A percentile compares a stretch with the other conserved stretches of the same genome.
phyloP scores from a whole-genome alignment of 2,888 invertebrate genomes.

The Rhamnusium bicolor region DNA sequence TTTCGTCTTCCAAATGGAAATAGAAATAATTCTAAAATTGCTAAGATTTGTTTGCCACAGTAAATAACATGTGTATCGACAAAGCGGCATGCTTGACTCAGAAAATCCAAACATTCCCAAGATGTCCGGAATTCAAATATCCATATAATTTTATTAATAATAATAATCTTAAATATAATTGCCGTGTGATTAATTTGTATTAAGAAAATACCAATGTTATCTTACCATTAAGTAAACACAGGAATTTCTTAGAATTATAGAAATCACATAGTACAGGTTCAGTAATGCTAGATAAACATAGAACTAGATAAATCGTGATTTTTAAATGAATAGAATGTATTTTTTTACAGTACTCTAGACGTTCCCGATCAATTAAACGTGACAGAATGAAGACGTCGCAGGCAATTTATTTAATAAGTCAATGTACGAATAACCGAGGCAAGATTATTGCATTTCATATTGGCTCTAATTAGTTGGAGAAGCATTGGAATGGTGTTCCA shows the following conservation, averaged over 20 bases:
- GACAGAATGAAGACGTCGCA: slow-evolving; percentile 39
- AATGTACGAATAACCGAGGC: slow-evolving; percentile 35
- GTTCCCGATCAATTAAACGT: slow-evolving; percentile 30
- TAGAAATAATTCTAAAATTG: no score
- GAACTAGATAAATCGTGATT: slow-evolving; percentile 3
- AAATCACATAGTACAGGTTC: not conserved
- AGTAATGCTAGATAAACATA: not conserved
- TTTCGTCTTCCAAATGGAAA: no score
- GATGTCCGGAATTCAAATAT: no score
- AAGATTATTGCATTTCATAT: slow-evolving; percentile 35
- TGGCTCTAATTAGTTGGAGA: slow-evolving; percentile 30
- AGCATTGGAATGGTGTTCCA: slow-evolving; percentile 36
- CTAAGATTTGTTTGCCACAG: no score
- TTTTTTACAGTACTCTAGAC: slow-evolving; percentile 25
- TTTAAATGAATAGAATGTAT: slow-evolving; percentile 7
- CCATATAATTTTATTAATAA: no score
- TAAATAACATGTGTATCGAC: no score
- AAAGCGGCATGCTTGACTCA: no score
- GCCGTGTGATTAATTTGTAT: no score
- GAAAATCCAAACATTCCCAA: no score
- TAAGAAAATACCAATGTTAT: not conserved
- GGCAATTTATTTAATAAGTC: slow-evolving; percentile 40
- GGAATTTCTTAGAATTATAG: not conserved
- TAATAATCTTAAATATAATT: no score
- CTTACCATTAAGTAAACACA: not conserved